phyloP scores from a whole-genome alignment of 2,888 invertebrate species.

The Xanthia togata region DNA sequence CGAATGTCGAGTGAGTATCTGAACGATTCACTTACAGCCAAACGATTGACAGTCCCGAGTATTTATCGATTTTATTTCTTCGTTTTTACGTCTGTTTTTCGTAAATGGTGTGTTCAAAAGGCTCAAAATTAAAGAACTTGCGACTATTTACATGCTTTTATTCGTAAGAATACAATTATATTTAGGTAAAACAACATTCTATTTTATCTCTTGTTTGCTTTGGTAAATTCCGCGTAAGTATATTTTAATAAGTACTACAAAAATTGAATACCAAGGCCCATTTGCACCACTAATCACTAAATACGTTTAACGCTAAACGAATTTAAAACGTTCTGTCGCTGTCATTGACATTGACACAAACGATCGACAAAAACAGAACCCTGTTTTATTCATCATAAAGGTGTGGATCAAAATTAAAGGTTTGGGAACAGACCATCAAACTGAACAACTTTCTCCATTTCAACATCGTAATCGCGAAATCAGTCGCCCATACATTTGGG shows the following conservation, averaged over 20 bases:
- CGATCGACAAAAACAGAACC: too few species aligned
- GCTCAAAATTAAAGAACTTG: neutral
- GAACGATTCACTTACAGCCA: slow-evolving; percentile 4
- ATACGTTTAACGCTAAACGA: too few species aligned
- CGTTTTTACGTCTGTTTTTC: neutral
- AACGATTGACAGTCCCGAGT: neutral
- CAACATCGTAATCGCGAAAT: too few species aligned
- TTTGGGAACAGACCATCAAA: too few species aligned
- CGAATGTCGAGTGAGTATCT: slow-evolving; percentile 2
- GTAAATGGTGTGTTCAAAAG: neutral
- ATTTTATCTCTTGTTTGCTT: neutral
- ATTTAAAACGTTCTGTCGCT: neutral
- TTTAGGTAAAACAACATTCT: neutral
- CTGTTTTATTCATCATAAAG: too few species aligned
- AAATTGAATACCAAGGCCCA: neutral
- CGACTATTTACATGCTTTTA: neutral
- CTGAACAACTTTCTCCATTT: too few species aligned
- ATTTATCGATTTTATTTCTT: neutral
- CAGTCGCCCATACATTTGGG: too few species aligned
- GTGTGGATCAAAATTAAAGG: too few species aligned
- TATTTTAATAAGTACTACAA: neutral
- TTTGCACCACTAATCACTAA: neutral
- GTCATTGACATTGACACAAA: too few species aligned
- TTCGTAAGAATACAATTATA: neutral
- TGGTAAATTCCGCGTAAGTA: neutral